Evolutionary conservation across 2,888 invertebrate genomes (phyloP).

Genomic region (Polydrusus pterygomalis): DNA sequence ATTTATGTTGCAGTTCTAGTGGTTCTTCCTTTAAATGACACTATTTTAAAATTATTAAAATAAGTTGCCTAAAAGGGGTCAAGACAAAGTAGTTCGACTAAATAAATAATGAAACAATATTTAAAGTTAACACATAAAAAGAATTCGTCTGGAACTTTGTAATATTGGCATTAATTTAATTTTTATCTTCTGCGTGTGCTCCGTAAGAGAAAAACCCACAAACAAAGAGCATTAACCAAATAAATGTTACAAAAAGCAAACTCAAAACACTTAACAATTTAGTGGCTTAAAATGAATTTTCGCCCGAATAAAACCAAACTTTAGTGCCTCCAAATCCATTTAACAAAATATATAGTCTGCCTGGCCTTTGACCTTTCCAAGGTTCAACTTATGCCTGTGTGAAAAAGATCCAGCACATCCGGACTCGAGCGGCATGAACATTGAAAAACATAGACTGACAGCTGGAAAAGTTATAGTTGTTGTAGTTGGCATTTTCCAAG

Average conservation of each 20-base stretch:
- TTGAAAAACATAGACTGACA: background rate
- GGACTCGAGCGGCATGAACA: background rate
- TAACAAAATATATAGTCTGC: slow-evolving; percentile 16
- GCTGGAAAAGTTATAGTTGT: background rate
- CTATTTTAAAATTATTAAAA: too few species aligned
- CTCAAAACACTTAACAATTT: background rate
- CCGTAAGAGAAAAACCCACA: too few species aligned
- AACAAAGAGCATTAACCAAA: background rate
- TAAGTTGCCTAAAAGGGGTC: too few species aligned
- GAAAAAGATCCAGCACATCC: slow-evolving; percentile 4
- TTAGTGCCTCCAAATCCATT: slow-evolving; percentile 8
- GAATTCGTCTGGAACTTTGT: too few species aligned
- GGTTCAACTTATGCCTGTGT: slow-evolving; percentile 1
- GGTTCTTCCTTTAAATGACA: too few species aligned
- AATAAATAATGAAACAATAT: too few species aligned
- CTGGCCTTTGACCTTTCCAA: slow-evolving; percentile 27
- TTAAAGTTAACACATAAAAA: too few species aligned
- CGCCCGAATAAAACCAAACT: slow-evolving; percentile 3
- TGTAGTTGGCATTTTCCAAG: too few species aligned
- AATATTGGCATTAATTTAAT: too few species aligned
- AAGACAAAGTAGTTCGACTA: too few species aligned
- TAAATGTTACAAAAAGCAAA: background rate
- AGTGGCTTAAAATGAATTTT: background rate
- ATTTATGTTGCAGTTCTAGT: too few species aligned
- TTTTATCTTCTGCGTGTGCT: too few species aligned